Percentiles rank a stretch among this genome's conserved stretches.
phyloP scores from a whole-genome alignment of 1,140 invertebrate genomes.

The Sipha flava region DNA sequence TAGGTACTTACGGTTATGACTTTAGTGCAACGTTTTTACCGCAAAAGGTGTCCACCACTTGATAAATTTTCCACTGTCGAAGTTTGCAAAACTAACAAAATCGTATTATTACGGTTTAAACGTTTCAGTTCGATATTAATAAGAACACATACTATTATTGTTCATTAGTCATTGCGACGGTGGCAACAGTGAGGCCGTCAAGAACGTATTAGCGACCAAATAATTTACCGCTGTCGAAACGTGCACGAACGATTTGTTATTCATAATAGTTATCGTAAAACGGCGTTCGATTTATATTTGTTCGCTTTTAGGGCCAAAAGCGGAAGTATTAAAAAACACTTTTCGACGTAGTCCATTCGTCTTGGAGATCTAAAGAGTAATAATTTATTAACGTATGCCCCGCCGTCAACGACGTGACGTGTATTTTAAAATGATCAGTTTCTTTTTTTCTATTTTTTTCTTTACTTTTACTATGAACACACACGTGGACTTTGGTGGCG shows the following conservation, averaged over 20 bases:
- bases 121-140: too few relatives aligned
- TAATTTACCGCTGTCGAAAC: not conserved
- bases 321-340: constrained; percentile 6
- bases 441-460: not conserved
- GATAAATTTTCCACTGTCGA: too few relatives aligned
- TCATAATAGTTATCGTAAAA: not conserved
- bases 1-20: too few relatives aligned
- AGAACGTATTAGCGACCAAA: not conserved
- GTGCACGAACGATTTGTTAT: not conserved
- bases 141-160: too few relatives aligned
- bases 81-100: too few relatives aligned
- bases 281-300: not conserved
- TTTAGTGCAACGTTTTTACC: too few relatives aligned
- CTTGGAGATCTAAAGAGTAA: not conserved
- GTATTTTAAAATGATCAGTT: not conserved
- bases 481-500: too few relatives aligned
- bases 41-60: too few relatives aligned
- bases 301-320: not conserved
- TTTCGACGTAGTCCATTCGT: not conserved
- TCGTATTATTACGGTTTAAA: too few relatives aligned
- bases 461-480: too few relatives aligned
- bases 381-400: not conserved
- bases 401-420: not conserved
- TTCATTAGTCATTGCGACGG: not conserved
- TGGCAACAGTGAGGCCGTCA: not conserved